These are phyloP conservation scores for Sympetrum striolatum DNA, from an alignment of 2,888 invertebrate species.

Conservation along the genomic window DNA sequence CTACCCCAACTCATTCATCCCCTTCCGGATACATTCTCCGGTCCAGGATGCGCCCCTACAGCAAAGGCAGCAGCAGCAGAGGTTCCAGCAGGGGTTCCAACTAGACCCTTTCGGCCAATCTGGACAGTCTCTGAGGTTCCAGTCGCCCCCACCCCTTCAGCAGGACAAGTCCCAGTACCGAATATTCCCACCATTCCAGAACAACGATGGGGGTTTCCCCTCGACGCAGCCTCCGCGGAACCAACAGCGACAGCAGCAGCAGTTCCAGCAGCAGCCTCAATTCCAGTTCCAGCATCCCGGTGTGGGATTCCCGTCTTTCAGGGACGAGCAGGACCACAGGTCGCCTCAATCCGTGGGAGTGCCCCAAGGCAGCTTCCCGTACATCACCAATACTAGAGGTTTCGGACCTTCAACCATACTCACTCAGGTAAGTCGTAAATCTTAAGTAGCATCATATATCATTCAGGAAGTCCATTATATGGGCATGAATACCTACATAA, in stretches of 20 bases:
- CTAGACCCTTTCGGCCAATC: constrained; percentile 42
- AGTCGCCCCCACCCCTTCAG: constrained; percentile 55
- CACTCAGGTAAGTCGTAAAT: background rate
- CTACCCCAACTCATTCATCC: constrained; percentile 24
- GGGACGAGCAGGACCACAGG: constrained; percentile 26
- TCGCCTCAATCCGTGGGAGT: background rate
- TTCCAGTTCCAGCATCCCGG: background rate
- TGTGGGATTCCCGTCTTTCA: constrained; percentile 2
- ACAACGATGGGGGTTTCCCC: constrained; percentile 59
- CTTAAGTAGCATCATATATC: no score
- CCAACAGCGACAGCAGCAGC: constrained; percentile 33
- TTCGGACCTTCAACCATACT: background rate
- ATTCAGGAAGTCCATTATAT: no score
- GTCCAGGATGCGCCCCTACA: constrained; percentile 52
- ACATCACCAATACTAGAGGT: background rate
- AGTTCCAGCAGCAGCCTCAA: constrained; percentile 39
- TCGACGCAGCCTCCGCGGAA: constrained; percentile 58
- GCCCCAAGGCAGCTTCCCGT: background rate
- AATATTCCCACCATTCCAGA: background rate
- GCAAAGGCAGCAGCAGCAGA: constrained; percentile 54
- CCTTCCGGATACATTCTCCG: constrained; percentile 10
- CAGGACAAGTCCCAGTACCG: background rate
- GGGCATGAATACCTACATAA: no score
- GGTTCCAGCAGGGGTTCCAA: constrained; percentile 52
- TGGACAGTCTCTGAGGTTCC: constrained; percentile 53